These are phyloP conservation scores for Calonectris borealis DNA, from an alignment of 2,113 vertebrate species.

Conservation along the genomic window DNA sequence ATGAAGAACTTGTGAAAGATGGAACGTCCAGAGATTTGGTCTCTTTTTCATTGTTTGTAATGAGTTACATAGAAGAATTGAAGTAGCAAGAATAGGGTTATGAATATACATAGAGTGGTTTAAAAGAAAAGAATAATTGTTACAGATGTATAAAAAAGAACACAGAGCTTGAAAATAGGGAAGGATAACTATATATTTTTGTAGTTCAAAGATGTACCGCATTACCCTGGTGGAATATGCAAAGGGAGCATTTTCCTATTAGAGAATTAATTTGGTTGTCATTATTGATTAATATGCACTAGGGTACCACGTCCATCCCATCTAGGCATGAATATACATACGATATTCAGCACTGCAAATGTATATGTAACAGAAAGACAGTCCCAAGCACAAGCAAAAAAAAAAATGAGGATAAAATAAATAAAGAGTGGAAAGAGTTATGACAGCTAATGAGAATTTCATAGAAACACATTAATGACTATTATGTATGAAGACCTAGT, in stretches of 20 bases:
- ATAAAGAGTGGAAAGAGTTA: not conserved
- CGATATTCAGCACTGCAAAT: not conserved
- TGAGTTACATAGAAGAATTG: not conserved
- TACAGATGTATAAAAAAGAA: not conserved
- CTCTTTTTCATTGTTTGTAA: not conserved
- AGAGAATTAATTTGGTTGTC: not conserved
- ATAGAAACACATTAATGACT: not conserved
- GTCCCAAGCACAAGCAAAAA: not conserved
- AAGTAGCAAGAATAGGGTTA: not conserved
- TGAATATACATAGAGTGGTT: not conserved
- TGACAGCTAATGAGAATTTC: not conserved
- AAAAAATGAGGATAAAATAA: not conserved
- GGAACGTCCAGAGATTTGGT: not conserved
- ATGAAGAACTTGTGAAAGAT: not conserved
- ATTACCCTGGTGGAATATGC: not conserved
- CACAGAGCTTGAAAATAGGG: not conserved
- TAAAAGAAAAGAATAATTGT: slow-evolving; percentile 9
- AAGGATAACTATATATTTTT: not conserved
- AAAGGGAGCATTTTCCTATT: not conserved
- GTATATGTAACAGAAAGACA: not conserved
- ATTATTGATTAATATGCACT: not conserved
- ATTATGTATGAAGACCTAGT: not conserved
- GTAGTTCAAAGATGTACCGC: not conserved
- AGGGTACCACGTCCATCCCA: not conserved
- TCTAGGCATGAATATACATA: not conserved